Base-by-base conservation (phyloP, 2,113 vertebrate genomes). In the human (Homo sapiens) region DNA sequence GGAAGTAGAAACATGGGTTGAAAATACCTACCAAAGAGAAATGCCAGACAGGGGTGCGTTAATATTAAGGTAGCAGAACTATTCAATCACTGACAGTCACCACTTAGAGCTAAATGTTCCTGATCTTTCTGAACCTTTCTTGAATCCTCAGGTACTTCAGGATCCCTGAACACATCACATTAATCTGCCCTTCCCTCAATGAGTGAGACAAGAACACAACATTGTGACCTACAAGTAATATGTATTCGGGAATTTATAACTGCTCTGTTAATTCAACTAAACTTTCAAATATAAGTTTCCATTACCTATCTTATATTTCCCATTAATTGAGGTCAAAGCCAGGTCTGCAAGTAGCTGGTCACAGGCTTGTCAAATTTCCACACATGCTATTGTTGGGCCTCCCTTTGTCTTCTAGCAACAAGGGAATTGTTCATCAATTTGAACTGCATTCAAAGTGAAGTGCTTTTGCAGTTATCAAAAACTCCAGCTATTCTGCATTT, bases 301-400 rank as follows among this genome's bases (percentile, higher is more conserved):
- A 87, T 84, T 85, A 76, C 83, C 40, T 50, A 64, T 68, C 93
- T 89, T 81, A 45, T 70, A 38, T 88, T 96, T 96, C 57, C 90
- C 83, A 85, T 92, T 97, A 96, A 93, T 86, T 97, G 96, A 97
- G 90, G 92, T 95, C 90, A 97, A 93, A 88, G 78, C 45, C 78
- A 85, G 72, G 94, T 95, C 79, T 73, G 1, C 66, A 95, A 64
- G 43, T 85, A 90, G 70, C 83, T 86, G 86, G 84, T 79, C 93
- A 70, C 13, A 61, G 80, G 57, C 89, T 89, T 72, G 83, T 97
- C 95, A 84, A 72, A 93, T 94, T 88, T 90, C 89, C 30, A 25
- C 73, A 61, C 35, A 14, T 0, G 0, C 25, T 93, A 20, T 89
- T 94, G 23, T 73, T 80, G 80, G n/a, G 52, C 35, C n/a, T 95